These are phyloP conservation scores for Cacoxenus indagator DNA, from an alignment of 2,888 invertebrate genomes.

Conservation along the genomic window DNA sequence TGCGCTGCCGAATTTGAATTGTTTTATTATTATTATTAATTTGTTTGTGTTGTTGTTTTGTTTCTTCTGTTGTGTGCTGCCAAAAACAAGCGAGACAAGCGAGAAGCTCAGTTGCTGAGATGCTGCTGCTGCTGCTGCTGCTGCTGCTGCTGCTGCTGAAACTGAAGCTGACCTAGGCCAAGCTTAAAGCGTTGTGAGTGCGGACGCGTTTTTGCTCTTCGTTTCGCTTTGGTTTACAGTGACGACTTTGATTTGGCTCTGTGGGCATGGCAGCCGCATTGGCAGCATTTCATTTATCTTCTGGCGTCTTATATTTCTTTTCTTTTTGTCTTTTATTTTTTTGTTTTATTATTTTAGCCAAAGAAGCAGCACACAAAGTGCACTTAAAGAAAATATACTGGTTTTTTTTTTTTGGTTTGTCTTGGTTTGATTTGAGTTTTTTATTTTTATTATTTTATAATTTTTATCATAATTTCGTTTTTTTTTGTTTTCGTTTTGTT, in stretches of 20 bases:
- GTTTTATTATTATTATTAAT: constrained; percentile 18
- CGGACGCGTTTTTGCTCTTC: constrained; percentile 28
- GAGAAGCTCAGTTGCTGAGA: constrained; percentile 18
- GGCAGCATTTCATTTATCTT: constrained; percentile 5
- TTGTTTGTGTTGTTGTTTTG: constrained; percentile 29
- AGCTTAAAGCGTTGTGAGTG: constrained; percentile 32
- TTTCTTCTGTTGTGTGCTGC: background rate
- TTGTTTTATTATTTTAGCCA: background rate
- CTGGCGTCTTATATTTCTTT: constrained; percentile 25
- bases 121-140: too few species aligned
- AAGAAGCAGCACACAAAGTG: constrained; percentile 45
- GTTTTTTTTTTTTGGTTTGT: constrained; percentile 39
- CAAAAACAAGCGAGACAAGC: background rate
- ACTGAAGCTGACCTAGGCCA: constrained; percentile 60
- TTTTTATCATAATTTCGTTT: too few species aligned
- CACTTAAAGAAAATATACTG: constrained; percentile 49
- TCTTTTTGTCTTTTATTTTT: background rate
- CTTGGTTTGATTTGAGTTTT: constrained; percentile 27
- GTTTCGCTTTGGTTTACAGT: constrained; percentile 30
- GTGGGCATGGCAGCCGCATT: constrained; percentile 21
- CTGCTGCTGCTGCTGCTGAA: too few species aligned
- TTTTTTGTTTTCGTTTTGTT: constrained; percentile 25
- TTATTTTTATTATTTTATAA: constrained; percentile 44
- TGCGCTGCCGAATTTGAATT: background rate
- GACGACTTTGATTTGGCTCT: constrained; percentile 15